Conservation (phyloP, 2,113 vertebrate genomes). For the Lynx canadensis region DNA sequence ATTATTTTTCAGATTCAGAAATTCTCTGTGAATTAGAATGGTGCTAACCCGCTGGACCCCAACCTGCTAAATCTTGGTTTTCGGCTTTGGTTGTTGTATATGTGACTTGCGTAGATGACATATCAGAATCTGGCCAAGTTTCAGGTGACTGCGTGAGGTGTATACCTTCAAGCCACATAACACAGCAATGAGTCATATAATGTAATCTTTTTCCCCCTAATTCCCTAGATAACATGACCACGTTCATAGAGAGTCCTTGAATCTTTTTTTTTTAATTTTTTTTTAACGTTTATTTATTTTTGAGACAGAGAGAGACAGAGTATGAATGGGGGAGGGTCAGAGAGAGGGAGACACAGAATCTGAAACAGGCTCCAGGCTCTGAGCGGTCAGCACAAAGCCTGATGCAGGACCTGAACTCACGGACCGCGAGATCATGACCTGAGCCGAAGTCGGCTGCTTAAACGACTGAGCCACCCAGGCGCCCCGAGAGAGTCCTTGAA, state of each 20-base stretch:
- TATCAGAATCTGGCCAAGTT: background rate
- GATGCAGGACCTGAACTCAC: too few species aligned
- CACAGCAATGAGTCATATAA: too few species aligned
- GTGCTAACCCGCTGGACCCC: background rate
- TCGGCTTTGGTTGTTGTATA: background rate
- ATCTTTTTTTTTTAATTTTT: too few species aligned
- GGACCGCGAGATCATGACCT: too few species aligned
- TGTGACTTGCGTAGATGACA: background rate
- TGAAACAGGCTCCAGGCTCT: too few species aligned
- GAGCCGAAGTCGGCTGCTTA: too few species aligned
- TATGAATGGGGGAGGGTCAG: too few species aligned
- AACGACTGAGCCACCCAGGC: too few species aligned
- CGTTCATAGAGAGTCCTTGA: background rate
- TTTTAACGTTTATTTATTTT: too few species aligned
- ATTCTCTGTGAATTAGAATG: background rate
- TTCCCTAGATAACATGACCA: background rate
- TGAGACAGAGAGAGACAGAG: too few species aligned
- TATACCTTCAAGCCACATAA: background rate
- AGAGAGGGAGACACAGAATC: too few species aligned
- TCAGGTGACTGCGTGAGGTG: background rate
- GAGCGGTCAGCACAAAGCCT: too few species aligned
- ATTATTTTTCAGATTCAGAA: background rate
- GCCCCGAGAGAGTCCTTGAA: background rate
- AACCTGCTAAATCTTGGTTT: background rate
- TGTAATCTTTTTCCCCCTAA: background rate